Base-by-base conservation (phyloP, 35 echinoderm and acorn worm genomes). In the Apostichopus parvimensis region DNA sequence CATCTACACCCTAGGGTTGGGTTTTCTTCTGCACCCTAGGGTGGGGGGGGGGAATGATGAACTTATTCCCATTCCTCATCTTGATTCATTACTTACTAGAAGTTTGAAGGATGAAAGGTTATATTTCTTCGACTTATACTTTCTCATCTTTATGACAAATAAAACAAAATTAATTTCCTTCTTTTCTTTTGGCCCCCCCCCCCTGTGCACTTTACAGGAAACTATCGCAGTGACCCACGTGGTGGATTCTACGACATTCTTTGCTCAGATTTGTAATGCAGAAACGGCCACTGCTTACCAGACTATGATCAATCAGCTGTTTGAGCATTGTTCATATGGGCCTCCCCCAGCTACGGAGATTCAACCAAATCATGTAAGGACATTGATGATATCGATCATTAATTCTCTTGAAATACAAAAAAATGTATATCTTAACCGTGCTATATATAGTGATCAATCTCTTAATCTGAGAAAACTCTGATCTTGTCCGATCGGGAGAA, bases 241-340 rank as follows among this genome's bases (percentile, higher is more conserved):
- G 17, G 89, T 79, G 10, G 89, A 91, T 79, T 34, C 72, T 4
- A 91, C 54, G 9, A 91, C 89, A 53, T 91, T 91, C 56, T 91
- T 57, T 60, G 89, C 89, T 10, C 89, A 91, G 52, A 78, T 91
- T 18, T 77, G 71, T 56, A 91, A 91, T 79, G 5, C 53, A 57
- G 89, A 91, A 14, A 79, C 89, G 55, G 89, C 89, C 9, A 91
- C 54, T 1, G 89, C 73, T 0, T 91, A 91, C 89, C 89, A 91
- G 24, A 25, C 54, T 60, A 91, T 91, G 89, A 91, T 91, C 15
- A 56, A 5, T 11, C 89, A 91, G 54, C 26, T 91, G 6, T 79
- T 78, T 91, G 70, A 77, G 2, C 89, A 91, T 79, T 91, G 89
- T 60, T 45, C 89, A 4, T 61, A 54, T 25, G 15, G 13, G 1